Percentiles rank a stretch among this genome's conserved stretches.
phyloP scores from a whole-genome alignment of 2,797 vertebrate genomes.

The Chaetodon trifasciatus region DNA sequence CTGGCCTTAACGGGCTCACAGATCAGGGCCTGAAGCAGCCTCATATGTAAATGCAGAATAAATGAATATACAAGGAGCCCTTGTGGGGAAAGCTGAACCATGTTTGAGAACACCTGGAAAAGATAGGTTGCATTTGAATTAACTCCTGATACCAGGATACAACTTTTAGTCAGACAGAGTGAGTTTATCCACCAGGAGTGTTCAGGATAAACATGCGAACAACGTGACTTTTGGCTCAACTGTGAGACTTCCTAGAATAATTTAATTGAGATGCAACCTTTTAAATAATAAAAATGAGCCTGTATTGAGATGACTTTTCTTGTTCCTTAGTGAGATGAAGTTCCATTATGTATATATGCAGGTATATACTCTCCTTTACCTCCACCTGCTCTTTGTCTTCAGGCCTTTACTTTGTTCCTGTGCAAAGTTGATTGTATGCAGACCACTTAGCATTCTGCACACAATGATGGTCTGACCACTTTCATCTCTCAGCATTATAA shows the following conservation, averaged over 20 bases:
- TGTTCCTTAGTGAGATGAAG: neutral
- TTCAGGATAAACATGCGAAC: conserved; percentile 3
- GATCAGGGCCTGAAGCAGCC: conserved; percentile 61
- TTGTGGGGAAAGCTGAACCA: conserved; percentile 55
- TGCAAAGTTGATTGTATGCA: conserved; percentile 8
- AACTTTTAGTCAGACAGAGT: conserved; percentile 49
- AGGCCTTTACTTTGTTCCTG: neutral
- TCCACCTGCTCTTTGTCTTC: neutral
- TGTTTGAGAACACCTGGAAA: conserved; percentile 71
- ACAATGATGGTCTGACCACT: conserved; percentile 18
- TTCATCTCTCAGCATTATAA: conserved; percentile 39
- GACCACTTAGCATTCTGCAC: conserved; percentile 40
- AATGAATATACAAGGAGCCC: conserved; percentile 74
- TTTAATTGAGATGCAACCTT: neutral
- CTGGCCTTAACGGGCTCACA: conserved; percentile 49
- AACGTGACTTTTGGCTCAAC: neutral
- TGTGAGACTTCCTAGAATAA: too few relatives aligned
- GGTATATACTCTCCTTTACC: neutral
- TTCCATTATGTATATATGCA: neutral
- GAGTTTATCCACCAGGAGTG: conserved; percentile 39
- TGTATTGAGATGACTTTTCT: neutral
- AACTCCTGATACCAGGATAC: conserved; percentile 46
- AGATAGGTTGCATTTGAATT: conserved; percentile 67
- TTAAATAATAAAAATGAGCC: neutral
- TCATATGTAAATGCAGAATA: conserved; percentile 76